Evolutionary conservation across 37 sponge, comb jelly and placozoan species (phyloP).

Genomic region (Cladorhizidae sp.): DNA sequence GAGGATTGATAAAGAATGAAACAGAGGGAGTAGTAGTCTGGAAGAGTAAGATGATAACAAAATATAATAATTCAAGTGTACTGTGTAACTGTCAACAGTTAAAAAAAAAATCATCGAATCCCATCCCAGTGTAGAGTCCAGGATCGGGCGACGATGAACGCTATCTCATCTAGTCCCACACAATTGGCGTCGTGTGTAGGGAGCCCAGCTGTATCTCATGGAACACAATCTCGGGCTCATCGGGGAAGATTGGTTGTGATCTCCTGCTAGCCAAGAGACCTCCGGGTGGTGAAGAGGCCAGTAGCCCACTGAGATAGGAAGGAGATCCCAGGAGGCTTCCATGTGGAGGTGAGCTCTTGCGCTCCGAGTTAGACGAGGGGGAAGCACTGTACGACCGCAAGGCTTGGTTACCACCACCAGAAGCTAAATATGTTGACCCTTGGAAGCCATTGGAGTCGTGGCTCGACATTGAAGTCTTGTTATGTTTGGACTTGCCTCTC

Average conservation of each 20-base stretch:
- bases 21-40: too few species aligned
- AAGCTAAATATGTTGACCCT: neutral
- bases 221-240: slow-evolving; percentile 58
- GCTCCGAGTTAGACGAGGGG: neutral
- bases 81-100: too few species aligned
- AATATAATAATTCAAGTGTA: too few species aligned
- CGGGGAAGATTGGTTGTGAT: slow-evolving; percentile 46
- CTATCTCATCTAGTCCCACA: too few species aligned
- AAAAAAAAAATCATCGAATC: too few species aligned
- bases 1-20: too few species aligned
- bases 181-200: neutral
- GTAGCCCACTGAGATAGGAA: neutral
- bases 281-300: slow-evolving; percentile 19
- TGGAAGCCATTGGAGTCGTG: too few species aligned
- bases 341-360: neutral
- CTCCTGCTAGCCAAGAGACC: slow-evolving; percentile 42
- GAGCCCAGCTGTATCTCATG: slow-evolving; percentile 25
- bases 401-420: neutral
- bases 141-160: too few species aligned
- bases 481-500: neutral
- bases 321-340: neutral
- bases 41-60: too few species aligned
- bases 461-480: neutral
- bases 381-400: neutral
- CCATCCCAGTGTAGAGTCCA: too few species aligned